Percentiles rank a stretch among this genome's conserved stretches.
phyloP scores from a whole-genome alignment of 2,113 vertebrate genomes.

The Elanus axillaris region DNA sequence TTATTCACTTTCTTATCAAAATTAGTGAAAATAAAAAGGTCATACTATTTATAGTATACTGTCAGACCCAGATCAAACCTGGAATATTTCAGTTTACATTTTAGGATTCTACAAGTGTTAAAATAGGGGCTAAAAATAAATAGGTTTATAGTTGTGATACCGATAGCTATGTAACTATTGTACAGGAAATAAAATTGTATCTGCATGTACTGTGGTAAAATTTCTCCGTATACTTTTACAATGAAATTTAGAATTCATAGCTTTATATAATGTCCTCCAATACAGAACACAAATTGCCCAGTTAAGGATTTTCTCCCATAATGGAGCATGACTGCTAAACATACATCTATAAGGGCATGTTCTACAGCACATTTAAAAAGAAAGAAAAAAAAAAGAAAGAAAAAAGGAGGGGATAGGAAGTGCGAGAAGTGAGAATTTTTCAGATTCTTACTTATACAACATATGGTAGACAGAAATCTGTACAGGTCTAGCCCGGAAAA shows the following conservation, averaged over 20 bases:
- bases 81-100: not conserved
- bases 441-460: constrained; percentile 86
- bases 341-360: not conserved
- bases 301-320: not conserved
- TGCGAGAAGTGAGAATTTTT: not conserved
- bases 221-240: not conserved
- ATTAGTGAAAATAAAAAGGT: not conserved
- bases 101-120: not conserved
- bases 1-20: not conserved
- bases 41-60: not conserved
- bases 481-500: constrained; percentile 86
- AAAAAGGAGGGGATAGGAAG: accelerated
- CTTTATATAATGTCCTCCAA: not conserved
- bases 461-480: constrained; percentile 86
- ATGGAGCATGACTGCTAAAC: not conserved
- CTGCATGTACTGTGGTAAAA: not conserved
- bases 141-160: not conserved
- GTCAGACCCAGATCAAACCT: not conserved
- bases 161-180: not conserved
- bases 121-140: not conserved
- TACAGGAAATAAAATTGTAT: not conserved
- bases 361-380: not conserved
- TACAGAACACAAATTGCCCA: not conserved
- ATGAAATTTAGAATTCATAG: not conserved
- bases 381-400: no score